phyloP scores from a whole-genome alignment of 2,113 vertebrate genomes.

The Oryzias celebensis region DNA sequence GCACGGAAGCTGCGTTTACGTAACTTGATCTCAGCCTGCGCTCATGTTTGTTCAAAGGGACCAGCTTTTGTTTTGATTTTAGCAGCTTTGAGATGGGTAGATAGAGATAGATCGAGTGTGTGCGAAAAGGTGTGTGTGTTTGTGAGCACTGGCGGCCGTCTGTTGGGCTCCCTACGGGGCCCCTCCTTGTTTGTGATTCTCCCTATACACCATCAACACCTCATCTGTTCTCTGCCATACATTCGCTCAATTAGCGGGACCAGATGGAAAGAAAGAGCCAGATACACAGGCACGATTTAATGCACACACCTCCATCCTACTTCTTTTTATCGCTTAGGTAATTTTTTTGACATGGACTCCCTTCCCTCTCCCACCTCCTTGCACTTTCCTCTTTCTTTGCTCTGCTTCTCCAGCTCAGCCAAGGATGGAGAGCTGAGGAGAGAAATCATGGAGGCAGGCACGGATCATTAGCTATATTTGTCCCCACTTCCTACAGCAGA shows the following conservation, averaged over 20 bases:
- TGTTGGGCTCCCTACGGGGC: constrained; percentile 74
- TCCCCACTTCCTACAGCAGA: constrained; percentile 77
- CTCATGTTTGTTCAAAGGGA: constrained; percentile 57
- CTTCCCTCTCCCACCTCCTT: constrained; percentile 12
- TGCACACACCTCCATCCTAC: constrained; percentile 24
- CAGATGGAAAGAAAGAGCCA: constrained; percentile 20
- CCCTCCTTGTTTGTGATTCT: constrained; percentile 79
- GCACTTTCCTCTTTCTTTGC: constrained; percentile 10
- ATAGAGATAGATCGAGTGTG: constrained; percentile 22
- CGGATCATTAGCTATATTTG: constrained; percentile 80
- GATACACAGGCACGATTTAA: constrained; percentile 6
- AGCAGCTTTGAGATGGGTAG: constrained; percentile 47
- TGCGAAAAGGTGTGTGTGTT: constrained; percentile 27
- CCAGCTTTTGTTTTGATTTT: constrained; percentile 57
- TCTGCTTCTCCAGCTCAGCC: constrained; percentile 39
- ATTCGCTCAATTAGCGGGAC: constrained; percentile 81
- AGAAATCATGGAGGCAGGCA: constrained; percentile 75
- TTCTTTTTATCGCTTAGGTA: constrained; percentile 9
- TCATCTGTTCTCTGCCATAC: constrained; percentile 78
- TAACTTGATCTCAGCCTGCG: constrained; percentile 32
- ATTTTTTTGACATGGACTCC: constrained; percentile 16
- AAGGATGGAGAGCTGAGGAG: constrained; percentile 61
- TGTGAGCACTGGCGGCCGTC: constrained; percentile 60
- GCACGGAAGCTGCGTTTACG: constrained; percentile 42
- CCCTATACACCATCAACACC: constrained; percentile 80